phyloP scores from a whole-genome alignment of 1,140 invertebrate species.

The Centruroides sculpturatus region DNA sequence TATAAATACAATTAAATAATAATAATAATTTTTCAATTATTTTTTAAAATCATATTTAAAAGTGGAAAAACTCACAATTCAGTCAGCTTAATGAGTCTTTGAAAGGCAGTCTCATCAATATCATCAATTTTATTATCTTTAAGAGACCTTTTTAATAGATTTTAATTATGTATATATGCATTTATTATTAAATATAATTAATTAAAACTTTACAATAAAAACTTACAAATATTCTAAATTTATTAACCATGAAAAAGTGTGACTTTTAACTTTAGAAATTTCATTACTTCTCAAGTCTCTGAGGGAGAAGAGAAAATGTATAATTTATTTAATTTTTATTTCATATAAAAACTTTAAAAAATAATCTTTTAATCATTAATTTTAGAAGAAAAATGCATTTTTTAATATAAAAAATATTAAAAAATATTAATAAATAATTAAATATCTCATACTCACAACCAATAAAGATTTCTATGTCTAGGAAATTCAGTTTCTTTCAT shows the following conservation, averaged over 20 bases:
- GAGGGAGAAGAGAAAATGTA: too few species aligned
- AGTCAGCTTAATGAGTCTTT: slow-evolving; percentile 9
- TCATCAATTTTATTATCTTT: slow-evolving; percentile 35
- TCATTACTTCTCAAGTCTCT: slow-evolving; percentile 1
- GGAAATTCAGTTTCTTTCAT: too few species aligned
- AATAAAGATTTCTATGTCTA: background rate
- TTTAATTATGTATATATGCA: too few species aligned
- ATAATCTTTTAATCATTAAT: too few species aligned
- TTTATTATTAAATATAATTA: too few species aligned
- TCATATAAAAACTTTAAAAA: background rate
- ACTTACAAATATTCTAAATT: slow-evolving; percentile 11
- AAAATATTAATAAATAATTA: background rate
- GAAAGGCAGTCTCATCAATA: slow-evolving; percentile 17
- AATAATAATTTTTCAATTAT: background rate
- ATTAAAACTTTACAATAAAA: background rate
- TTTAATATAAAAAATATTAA: too few species aligned
- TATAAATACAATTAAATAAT: slow-evolving; percentile 10
- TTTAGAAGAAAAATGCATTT: too few species aligned
- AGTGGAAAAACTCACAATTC: slow-evolving; percentile 17
- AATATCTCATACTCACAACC: slow-evolving; percentile 5
- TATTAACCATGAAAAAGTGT: background rate
- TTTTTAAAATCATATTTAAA: too few species aligned
- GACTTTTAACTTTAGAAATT: background rate
- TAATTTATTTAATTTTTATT: too few species aligned
- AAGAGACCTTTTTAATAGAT: background rate